phyloP scores from a whole-genome alignment of 2,888 invertebrate genomes.

The Timema cristinae region DNA sequence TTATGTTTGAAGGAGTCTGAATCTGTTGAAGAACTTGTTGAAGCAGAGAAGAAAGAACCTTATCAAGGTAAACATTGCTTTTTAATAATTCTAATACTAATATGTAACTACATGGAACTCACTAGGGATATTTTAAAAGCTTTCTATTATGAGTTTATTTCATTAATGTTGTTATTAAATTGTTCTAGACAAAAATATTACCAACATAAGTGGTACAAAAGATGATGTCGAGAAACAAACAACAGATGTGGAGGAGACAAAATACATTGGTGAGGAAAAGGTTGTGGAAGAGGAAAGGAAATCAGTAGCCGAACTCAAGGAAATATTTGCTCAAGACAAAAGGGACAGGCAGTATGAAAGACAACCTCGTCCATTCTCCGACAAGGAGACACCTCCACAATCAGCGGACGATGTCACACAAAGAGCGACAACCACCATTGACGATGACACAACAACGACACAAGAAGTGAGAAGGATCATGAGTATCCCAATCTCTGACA shows the following conservation, averaged over 20 bases:
- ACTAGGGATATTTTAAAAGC: no score
- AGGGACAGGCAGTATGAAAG: slow-evolving; percentile 28
- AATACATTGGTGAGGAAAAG: slow-evolving; percentile 78
- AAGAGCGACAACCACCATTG: neutral
- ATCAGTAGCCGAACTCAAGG: slow-evolving; percentile 29
- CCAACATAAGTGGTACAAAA: neutral
- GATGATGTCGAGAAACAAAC: slow-evolving; percentile 33
- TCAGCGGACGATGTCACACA: neutral
- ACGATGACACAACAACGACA: slow-evolving; percentile 15
- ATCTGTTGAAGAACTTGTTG: slow-evolving; percentile 41
- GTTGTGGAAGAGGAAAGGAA: slow-evolving; percentile 58
- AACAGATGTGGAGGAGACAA: slow-evolving; percentile 58
- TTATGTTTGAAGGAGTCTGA: slow-evolving; percentile 46
- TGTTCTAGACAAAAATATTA: slow-evolving; percentile 5
- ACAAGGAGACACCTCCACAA: slow-evolving; percentile 4
- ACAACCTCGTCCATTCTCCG: slow-evolving; percentile 23
- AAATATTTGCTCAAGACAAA: slow-evolving; percentile 30
- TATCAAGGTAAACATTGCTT: slow-evolving; percentile 36
- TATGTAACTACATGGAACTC: no score
- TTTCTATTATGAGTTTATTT: no score
- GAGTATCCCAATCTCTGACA: slow-evolving; percentile 15
- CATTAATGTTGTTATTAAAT: neutral
- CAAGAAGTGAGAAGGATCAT: neutral
- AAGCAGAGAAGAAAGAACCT: slow-evolving; percentile 33
- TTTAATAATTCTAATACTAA: no score